These are phyloP conservation scores for Macropodus opercularis DNA, from an alignment of 2,797 vertebrate species.

Conservation along the genomic window DNA sequence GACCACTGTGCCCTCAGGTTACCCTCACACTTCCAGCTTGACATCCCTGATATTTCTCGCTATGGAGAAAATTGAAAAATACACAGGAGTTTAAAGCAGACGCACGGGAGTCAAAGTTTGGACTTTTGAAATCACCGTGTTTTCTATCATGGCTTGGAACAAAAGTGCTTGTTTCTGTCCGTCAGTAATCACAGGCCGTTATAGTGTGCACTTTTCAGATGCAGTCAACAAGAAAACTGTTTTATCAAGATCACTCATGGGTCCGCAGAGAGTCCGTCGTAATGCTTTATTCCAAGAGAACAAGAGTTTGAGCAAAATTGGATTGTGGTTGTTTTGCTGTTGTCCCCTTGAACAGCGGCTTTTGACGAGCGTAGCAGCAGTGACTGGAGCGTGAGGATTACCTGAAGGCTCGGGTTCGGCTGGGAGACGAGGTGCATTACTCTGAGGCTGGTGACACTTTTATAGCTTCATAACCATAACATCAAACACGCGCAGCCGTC, in stretches of 20 bases:
- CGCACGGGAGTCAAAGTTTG: constrained; percentile 44
- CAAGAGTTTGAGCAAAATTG: constrained; percentile 10
- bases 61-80: constrained; percentile 66
- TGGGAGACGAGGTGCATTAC: too few relatives aligned
- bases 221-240: constrained; percentile 34
- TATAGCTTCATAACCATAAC: too few relatives aligned
- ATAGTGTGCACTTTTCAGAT: constrained; percentile 14
- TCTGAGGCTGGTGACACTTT: not conserved
- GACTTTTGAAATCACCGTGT: constrained; percentile 38
- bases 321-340: constrained; percentile 24
- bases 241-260: constrained; percentile 36
- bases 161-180: constrained; percentile 56
- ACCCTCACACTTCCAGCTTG: constrained; percentile 55
- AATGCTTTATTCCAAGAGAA: constrained; percentile 19
- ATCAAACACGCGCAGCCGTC: too few relatives aligned
- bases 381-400: not conserved
- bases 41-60: constrained; percentile 62
- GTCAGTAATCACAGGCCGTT: constrained; percentile 41
- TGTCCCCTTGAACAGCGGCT: constrained; percentile 7
- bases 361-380: constrained; percentile 2
- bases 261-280: constrained; percentile 26
- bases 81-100: constrained; percentile 53
- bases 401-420: not conserved
- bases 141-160: constrained; percentile 35
- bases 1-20: constrained; percentile 63